phyloP scores from a whole-genome alignment of 1,140 invertebrate species.

The Macrobrachium rosenbergii region DNA sequence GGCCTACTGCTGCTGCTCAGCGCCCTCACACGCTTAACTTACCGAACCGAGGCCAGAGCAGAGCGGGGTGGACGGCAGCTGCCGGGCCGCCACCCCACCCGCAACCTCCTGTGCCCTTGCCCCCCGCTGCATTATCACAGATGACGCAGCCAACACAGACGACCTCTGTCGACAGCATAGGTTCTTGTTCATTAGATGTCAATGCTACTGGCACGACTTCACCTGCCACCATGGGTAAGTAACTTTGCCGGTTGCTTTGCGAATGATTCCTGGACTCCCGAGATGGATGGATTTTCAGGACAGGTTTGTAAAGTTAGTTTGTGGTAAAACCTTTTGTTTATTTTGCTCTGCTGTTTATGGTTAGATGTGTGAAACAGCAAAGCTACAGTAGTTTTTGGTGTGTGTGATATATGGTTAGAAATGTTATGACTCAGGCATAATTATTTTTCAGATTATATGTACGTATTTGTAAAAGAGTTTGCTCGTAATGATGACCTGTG shows the following conservation, averaged over 20 bases:
- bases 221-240: slow-evolving; percentile 58
- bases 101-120: slow-evolving; percentile 27
- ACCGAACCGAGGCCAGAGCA: slow-evolving; percentile 37
- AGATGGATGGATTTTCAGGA: no score
- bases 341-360: no score
- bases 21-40: slow-evolving; percentile 58
- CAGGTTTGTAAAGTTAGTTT: no score
- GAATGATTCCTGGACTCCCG: no score
- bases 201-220: slow-evolving; percentile 56
- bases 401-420: no score
- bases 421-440: no score
- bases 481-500: no score
- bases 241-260: neutral
- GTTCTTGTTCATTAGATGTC: slow-evolving; percentile 54
- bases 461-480: no score
- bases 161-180: slow-evolving; percentile 57
- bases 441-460: no score
- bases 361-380: no score
- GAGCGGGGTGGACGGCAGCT: slow-evolving; percentile 54
- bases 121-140: slow-evolving; percentile 25
- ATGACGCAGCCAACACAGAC: slow-evolving; percentile 49
- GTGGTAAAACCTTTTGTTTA: no score
- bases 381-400: no score
- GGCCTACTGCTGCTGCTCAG: slow-evolving; percentile 51
- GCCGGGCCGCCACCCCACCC: slow-evolving; percentile 35